Evolutionary conservation across 2,797 vertebrate genomes (phyloP), one percentile per base, ranked within the genome.

Genomic region (Neomorphus geoffroyi): DNA sequence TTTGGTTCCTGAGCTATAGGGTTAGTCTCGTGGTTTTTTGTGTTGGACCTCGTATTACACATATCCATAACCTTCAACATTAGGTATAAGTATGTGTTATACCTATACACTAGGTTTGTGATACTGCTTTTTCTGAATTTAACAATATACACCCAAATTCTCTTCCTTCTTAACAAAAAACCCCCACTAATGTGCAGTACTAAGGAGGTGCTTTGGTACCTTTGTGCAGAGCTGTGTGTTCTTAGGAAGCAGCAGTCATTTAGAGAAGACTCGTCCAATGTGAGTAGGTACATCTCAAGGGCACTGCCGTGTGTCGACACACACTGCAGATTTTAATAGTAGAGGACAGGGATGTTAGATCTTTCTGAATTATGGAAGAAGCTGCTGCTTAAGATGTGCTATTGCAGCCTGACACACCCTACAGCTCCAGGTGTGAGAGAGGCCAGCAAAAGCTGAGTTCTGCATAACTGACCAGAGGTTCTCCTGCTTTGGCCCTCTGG

Each of bases 251-350:
- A 64, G 74, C 1, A 83, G 32, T 13, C 33, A 14, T 33, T 78
- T 33, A 48, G 41, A 75, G 71, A 57, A 67, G 41, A 4, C 12
- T 33, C 37, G 15, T 43, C 30, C 11, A 2, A 1, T 10, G 35
- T 13, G 30, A 60, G 24, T 3, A 51, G 70, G 50, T 13, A 18
- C 39, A 46, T 46, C 23, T 28, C 5, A n/a, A 1, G 45, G n/a
- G 30, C 48, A 30, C 7, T 19, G 41, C 35, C 0, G 0, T 14
- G 41, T n/a, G 33, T 43, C 41, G n/a, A 6, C 6, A 13, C 2
- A 1, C 14, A 24, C 23, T 6, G 10, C 0, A 1, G 45, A 28
- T 37, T 60, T 53, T 56, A 43, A 48, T 1, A 74, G 33, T 4
- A 71, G 18, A 28, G 30, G 13, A 46, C 9, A 13, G 11, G 35